Conservation (phyloP, 1,140 invertebrate species). For the Radopholus similis region DNA sequence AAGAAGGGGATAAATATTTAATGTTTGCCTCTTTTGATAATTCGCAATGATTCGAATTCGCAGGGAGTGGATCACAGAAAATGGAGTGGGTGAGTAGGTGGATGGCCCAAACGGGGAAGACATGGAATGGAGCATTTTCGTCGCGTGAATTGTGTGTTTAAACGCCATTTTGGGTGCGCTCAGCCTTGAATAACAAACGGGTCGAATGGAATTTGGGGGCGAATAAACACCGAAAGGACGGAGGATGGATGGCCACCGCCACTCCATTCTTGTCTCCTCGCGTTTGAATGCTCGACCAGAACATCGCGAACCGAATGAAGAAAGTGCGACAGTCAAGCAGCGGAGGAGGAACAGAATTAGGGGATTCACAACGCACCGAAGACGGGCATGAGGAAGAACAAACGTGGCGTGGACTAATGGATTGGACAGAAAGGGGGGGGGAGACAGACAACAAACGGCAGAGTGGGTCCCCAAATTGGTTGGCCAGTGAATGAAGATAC, state of each 20-base stretch:
- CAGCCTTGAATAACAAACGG: conserved; percentile 1
- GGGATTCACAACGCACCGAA: neutral
- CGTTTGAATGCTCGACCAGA: neutral
- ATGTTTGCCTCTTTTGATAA: too few relatives aligned
- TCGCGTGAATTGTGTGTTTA: too few relatives aligned
- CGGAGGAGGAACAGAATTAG: neutral
- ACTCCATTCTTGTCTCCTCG: neutral
- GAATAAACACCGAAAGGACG: neutral
- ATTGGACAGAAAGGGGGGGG: neutral
- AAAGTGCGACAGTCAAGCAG: too few relatives aligned
- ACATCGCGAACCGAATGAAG: neutral
- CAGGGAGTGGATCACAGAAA: neutral
- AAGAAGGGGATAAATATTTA: too few relatives aligned
- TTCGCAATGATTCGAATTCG: too few relatives aligned
- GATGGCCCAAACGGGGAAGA: neutral
- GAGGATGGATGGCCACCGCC: neutral
- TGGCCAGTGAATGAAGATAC: too few relatives aligned
- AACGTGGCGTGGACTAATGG: neutral
- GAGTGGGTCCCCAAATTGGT: too few relatives aligned
- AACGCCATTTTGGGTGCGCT: neutral
- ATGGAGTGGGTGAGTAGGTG: neutral
- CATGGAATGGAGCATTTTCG: too few relatives aligned
- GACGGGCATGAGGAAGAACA: neutral
- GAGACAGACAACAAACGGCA: neutral
- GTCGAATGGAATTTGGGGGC: neutral